A percentile compares a stretch with the other conserved stretches of the same genome.
Evolutionary conservation across 2,888 invertebrate species (phyloP).

Genomic region (Cybosia mesomella): DNA sequence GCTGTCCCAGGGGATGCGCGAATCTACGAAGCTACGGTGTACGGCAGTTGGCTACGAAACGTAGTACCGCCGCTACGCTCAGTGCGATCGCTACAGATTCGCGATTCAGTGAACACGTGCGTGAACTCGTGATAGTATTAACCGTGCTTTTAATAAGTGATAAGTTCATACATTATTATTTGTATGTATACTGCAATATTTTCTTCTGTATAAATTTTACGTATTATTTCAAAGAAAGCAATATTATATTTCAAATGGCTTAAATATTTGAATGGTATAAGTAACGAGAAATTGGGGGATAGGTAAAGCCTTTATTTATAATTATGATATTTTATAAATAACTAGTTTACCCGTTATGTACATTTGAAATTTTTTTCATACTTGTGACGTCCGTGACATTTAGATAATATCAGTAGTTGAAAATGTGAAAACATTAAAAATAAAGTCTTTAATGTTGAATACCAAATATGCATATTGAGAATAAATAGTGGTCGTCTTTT

Average conservation of each 20-base stretch:
- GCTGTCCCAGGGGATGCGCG: conserved; percentile 67
- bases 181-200: conserved; percentile 5
- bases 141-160: conserved; percentile 40
- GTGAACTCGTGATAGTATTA: conserved; percentile 45
- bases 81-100: conserved; percentile 69
- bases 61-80: conserved; percentile 74
- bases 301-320: neutral
- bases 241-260: neutral
- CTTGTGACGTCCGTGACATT: too few relatives aligned
- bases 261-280: conserved; percentile 1
- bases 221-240: too few relatives aligned
- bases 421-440: too few relatives aligned
- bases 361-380: neutral
- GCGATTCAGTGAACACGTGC: conserved; percentile 63
- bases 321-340: neutral
- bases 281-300: neutral
- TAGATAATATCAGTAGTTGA: too few relatives aligned
- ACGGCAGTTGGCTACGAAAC: conserved; percentile 80
- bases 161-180: conserved; percentile 21
- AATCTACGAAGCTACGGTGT: conserved; percentile 61
- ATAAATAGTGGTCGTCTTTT: neutral
- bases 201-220: neutral
- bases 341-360: neutral
- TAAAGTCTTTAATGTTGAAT: too few relatives aligned
- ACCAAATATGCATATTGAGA: too few relatives aligned